phyloP scores from a whole-genome alignment of 2,797 vertebrate genomes.

The Capromys pilorides region DNA sequence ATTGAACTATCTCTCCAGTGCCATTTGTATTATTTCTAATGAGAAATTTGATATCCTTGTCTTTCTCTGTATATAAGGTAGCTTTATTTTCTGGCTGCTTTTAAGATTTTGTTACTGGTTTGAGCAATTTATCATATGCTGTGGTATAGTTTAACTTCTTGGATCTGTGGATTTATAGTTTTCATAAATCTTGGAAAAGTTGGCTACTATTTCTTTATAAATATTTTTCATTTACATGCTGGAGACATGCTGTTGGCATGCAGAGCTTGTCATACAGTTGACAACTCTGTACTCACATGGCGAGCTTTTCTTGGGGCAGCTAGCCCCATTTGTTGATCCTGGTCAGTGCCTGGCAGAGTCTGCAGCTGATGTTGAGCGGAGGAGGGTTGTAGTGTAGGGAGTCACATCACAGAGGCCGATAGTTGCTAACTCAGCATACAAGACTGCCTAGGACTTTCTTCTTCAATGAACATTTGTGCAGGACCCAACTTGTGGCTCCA shows the following conservation, averaged over 20 bases:
- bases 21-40: not conserved
- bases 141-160: slow-evolving; percentile 2
- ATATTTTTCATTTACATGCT: not conserved
- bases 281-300: not conserved
- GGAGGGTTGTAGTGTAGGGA: not conserved
- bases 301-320: not conserved
- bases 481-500: not conserved
- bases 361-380: not conserved
- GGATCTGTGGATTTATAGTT: not conserved
- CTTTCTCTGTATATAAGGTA: not conserved
- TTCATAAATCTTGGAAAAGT: not conserved
- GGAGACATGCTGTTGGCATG: not conserved
- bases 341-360: not conserved
- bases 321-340: not conserved
- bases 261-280: not conserved
- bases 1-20: too few relatives aligned
- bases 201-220: not conserved
- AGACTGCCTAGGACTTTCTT: not conserved
- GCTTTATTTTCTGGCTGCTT: not conserved
- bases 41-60: not conserved
- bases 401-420: not conserved
- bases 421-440: not conserved
- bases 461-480: not conserved
- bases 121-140: not conserved
- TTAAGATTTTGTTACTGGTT: slow-evolving; percentile 13